Conservation (phyloP, 2,113 vertebrate species). For the Panthera tigris region DNA sequence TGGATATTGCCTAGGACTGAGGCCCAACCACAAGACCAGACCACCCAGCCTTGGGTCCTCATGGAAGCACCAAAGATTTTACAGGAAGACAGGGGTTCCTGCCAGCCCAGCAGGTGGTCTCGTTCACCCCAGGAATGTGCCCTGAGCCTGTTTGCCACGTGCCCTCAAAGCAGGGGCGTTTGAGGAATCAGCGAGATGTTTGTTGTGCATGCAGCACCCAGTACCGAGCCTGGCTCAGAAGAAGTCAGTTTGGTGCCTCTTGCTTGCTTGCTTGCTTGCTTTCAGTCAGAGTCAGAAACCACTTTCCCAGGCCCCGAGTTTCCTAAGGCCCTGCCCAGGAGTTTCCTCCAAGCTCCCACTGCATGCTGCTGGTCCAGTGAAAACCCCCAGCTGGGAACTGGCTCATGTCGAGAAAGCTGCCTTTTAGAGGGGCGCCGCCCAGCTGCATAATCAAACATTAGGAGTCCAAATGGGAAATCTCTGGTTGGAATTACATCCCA, state of each 20-base stretch:
- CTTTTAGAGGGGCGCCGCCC: constrained; percentile 31
- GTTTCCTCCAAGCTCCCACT: background rate
- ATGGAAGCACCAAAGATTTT: background rate
- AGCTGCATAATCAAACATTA: constrained; percentile 50
- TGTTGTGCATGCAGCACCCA: background rate
- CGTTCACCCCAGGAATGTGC: background rate
- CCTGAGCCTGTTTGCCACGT: fast-evolving
- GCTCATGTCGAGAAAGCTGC: background rate
- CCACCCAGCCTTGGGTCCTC: fast-evolving
- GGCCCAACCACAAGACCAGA: background rate
- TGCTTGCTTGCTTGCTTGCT: background rate
- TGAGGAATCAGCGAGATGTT: background rate
- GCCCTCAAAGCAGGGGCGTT: background rate
- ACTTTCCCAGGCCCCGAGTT: background rate
- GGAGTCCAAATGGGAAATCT: constrained; percentile 48
- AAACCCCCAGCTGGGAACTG: background rate
- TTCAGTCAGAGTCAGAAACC: background rate
- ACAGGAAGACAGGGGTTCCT: background rate
- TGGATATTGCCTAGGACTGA: background rate
- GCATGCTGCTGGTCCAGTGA: background rate
- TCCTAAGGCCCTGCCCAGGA: constrained; percentile 18
- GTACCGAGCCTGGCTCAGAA: background rate
- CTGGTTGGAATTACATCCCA: constrained; percentile 39
- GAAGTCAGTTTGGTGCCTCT: background rate
- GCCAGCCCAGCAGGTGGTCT: background rate